A percentile compares a stretch with the other conserved stretches of the same genome.
These are phyloP conservation scores for Gobio gobio DNA, from an alignment of 2,113 vertebrate species.

Conservation along the genomic window DNA sequence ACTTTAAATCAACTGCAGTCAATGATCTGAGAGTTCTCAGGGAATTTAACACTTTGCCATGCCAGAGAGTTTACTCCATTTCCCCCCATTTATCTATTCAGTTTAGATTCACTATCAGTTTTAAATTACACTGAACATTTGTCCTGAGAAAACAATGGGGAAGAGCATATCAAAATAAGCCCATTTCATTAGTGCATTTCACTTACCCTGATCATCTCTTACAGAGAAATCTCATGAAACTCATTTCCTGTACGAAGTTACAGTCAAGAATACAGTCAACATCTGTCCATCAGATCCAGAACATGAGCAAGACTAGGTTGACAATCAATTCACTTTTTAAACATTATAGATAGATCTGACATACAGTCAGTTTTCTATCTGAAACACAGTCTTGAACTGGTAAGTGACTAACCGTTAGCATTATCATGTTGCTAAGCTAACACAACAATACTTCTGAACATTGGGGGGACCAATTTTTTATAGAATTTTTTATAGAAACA, in stretches of 20 bases:
- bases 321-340: not conserved
- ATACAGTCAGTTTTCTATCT: not conserved
- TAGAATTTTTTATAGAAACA: no score
- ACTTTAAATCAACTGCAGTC: not conserved
- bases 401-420: no score
- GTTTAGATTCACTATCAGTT: no score
- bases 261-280: not conserved
- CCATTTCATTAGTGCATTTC: constrained; percentile 26
- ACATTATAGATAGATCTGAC: not conserved
- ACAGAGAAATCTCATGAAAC: constrained; percentile 20
- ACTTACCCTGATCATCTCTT: constrained; percentile 22
- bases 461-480: no score
- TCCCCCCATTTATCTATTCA: no score
- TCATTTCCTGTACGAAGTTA: no score
- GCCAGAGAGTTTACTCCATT: no score
- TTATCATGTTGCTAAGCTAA: not conserved
- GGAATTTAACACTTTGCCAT: not conserved
- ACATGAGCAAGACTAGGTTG: constrained; percentile 3
- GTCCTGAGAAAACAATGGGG: constrained; percentile 37
- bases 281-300: constrained; percentile 11
- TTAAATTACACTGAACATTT: constrained; percentile 3
- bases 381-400: not conserved
- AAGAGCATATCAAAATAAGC: constrained; percentile 29
- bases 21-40: not conserved
- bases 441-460: not conserved